Evolutionary conservation across 2,797 vertebrate species (phyloP).

Genomic region (Sarcoramphus papa): DNA sequence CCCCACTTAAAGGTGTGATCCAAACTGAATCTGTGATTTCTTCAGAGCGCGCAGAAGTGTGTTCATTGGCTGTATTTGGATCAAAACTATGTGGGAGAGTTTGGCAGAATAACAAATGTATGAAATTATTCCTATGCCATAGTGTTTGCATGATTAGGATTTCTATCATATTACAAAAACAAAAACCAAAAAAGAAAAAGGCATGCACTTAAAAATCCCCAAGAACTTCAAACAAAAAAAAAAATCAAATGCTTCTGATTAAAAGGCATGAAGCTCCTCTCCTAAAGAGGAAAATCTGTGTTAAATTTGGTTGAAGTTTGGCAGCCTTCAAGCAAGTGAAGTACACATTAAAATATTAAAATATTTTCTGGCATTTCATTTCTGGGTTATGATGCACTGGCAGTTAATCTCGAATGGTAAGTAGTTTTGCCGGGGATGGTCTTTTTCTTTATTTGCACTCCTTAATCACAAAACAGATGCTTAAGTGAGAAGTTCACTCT

Average conservation of each 20-base stretch:
- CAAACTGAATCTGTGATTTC: neutral
- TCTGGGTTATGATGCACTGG: neutral
- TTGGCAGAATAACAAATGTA: neutral
- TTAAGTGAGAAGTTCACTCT: neutral
- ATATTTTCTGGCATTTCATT: neutral
- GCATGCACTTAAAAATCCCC: accelerated
- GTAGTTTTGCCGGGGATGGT: neutral
- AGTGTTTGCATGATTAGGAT: neutral
- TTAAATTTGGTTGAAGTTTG: neutral
- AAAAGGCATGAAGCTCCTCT: neutral
- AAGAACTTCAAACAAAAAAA: neutral
- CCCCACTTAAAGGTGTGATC: neutral
- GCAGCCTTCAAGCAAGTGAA: neutral
- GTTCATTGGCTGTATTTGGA: neutral
- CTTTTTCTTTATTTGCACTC: neutral
- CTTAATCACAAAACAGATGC: neutral
- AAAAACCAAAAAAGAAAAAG: accelerated
- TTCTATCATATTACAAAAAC: neutral
- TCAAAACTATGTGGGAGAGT: neutral
- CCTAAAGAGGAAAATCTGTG: neutral
- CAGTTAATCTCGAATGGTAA: neutral
- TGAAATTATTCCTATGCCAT: neutral
- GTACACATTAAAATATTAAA: neutral
- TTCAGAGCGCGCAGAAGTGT: neutral
- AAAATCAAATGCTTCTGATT: neutral